These are phyloP conservation scores for Ditylenchus dipsaci DNA, from an alignment of 1,140 invertebrate genomes.

Conservation along the genomic window DNA sequence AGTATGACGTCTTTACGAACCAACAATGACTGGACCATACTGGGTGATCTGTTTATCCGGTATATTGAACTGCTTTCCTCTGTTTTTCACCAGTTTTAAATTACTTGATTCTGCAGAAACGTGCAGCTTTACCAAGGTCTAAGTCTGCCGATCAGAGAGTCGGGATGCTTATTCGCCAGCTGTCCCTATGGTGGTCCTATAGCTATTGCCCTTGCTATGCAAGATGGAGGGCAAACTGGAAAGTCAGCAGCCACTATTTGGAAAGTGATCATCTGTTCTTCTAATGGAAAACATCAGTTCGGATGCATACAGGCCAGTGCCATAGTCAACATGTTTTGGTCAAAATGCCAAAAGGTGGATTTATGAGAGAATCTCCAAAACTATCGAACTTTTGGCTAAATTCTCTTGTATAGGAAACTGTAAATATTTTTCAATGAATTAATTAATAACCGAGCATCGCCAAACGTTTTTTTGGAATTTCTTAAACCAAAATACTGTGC, in stretches of 20 bases:
- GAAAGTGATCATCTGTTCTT: conserved; percentile 1
- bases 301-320: conserved; percentile 8
- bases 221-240: background rate
- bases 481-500: too few species aligned
- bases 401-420: too few species aligned
- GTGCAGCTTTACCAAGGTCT: background rate
- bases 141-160: conserved; percentile 6
- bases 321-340: conserved; percentile 23
- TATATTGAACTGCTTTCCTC: background rate
- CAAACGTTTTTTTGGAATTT: too few species aligned
- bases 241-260: background rate
- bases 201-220: conserved; percentile 1
- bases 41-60: conserved; percentile 3
- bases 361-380: too few species aligned
- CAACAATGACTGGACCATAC: conserved; percentile 6
- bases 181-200: conserved; percentile 18
- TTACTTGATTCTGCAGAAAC: background rate
- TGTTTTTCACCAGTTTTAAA: background rate
- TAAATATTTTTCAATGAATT: too few species aligned
- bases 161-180: background rate
- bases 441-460: too few species aligned
- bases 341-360: conserved; percentile 34
- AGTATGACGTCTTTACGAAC: too few species aligned
- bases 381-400: too few species aligned
- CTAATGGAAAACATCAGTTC: conserved; percentile 2